Evolutionary conservation across 2,888 invertebrate genomes (phyloP).

Genomic region (Tenthredo livida): DNA sequence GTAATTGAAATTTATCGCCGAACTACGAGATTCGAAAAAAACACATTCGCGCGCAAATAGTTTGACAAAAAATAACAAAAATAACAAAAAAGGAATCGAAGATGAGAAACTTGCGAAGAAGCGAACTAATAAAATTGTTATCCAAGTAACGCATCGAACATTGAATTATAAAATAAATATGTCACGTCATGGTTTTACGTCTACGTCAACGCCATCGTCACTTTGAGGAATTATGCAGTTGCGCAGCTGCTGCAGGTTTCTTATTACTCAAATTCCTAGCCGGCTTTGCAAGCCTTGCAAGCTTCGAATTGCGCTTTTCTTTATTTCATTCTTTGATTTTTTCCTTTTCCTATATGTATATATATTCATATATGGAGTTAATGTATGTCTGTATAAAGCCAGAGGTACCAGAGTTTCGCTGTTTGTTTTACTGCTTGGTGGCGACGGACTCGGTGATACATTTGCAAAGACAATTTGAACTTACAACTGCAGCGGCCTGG

Average conservation of each 20-base stretch:
- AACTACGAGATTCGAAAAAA: no score
- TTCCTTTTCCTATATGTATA: neutral
- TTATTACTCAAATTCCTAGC: neutral
- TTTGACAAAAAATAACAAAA: no score
- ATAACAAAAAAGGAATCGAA: neutral
- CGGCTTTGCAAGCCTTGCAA: neutral
- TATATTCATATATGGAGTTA: neutral
- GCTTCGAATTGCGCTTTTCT: neutral
- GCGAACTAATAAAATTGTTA: neutral
- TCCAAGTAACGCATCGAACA: neutral
- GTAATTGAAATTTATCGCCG: neutral
- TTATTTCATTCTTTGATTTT: neutral
- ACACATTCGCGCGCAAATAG: no score
- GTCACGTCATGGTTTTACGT: neutral
- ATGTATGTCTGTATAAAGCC: neutral
- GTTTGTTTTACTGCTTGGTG: neutral
- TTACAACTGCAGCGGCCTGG: neutral
- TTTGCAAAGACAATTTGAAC: constrained; percentile 42
- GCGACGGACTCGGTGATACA: neutral
- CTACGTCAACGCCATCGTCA: neutral
- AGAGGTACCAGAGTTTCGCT: neutral
- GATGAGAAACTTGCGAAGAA: neutral
- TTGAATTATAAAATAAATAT: neutral
- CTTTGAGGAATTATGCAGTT: neutral
- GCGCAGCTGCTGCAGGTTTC: neutral